Conservation (phyloP, 2,888 invertebrate genomes). For the Rhopalosiphum nymphaeae region DNA sequence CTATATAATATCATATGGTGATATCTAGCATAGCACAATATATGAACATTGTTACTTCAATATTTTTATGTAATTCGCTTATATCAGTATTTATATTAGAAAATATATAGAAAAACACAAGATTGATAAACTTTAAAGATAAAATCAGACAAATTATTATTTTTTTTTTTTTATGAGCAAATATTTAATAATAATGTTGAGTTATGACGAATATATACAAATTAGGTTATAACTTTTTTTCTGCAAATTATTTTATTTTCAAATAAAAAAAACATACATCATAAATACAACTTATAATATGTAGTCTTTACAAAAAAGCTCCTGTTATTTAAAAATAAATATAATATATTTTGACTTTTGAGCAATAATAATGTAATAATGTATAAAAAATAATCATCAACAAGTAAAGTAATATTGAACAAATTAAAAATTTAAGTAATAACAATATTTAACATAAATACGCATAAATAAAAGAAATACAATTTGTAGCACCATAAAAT, state of each 20-base stretch:
- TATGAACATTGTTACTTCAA: neutral
- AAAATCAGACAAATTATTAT: neutral
- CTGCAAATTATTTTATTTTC: neutral
- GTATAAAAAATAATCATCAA: neutral
- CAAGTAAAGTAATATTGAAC: constrained; percentile 4
- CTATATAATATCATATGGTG: no score
- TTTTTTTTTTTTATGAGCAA: neutral
- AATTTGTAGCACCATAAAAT: constrained; percentile 16
- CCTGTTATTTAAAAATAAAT: neutral
- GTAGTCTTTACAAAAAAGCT: neutral
- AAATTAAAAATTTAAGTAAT: neutral
- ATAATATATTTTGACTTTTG: neutral
- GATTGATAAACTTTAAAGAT: neutral
- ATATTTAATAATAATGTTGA: neutral
- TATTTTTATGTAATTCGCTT: neutral
- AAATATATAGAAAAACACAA: neutral
- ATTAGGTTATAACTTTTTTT: neutral
- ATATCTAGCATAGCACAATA: neutral
- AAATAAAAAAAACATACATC: neutral
- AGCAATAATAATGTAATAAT: neutral
- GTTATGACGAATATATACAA: neutral
- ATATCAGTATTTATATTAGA: no score
- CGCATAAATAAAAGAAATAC: neutral
- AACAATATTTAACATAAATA: neutral
- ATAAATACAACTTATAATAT: neutral